Base-by-base conservation (phyloP, 2,888 invertebrate species). In the Lutraria lutraria region DNA sequence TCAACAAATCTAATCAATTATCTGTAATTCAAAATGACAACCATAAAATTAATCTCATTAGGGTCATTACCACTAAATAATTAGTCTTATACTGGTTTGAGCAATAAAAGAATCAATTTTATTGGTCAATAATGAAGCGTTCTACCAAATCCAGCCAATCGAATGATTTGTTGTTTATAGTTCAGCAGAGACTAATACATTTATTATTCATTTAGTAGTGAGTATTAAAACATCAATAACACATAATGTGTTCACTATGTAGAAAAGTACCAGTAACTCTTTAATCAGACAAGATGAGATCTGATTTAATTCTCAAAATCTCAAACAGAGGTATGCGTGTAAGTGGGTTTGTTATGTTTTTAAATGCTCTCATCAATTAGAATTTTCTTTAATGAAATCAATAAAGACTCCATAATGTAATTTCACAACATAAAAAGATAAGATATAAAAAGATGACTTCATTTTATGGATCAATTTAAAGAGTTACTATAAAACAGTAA, bases 21-120 rank as follows among this genome's bases (percentile, higher is more conserved):
- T 31, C 21, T 4, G 29, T 76, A 76, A 76, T 34, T 34, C 31
- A 34, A 8, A 76, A 13, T 34, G 34, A 76, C 76, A 76, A 76
- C 76, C 76, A 76, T 76, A 76, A 76, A 76, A 76, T 31, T 31
- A 76, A 76, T 76, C 34, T 31, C 76, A 76, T 76, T 76, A 34
- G 31, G 25, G 31, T 76, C 76, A 34, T 76, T 76, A 76, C 8
- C 16, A 76, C 34, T 34, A 13, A 34, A 76, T 76, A 76, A 76
- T 76, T 76, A 34, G 31, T 34, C 76, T 76, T 76, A 76, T 76
- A 76, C 31, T 76, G 34, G 31, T 76, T 31, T 34, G 31, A 16
- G 31, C 76, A 76, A 76, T 76, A 76, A 76, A 34, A 34, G 76
- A 31, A 76, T 76, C 76, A 76, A 34, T 34, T 76, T 76, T 31